phyloP scores from a whole-genome alignment of 2,113 vertebrate species.

The Clarias magur region DNA sequence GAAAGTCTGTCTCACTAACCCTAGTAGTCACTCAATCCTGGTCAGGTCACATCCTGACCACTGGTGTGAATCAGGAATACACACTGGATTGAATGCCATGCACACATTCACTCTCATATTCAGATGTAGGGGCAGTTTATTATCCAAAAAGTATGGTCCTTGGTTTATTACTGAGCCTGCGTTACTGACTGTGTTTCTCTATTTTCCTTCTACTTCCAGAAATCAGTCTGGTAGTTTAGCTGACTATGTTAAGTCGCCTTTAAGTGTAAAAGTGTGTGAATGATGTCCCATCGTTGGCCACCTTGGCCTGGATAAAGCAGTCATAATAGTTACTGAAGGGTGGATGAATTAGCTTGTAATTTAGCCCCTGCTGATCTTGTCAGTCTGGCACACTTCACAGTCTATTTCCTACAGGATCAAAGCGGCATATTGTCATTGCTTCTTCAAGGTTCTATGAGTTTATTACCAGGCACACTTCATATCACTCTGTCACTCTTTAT shows the following conservation, averaged over 20 bases:
- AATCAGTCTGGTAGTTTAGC: background rate
- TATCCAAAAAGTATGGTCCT: background rate
- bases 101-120: background rate
- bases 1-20: background rate
- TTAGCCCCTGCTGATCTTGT: background rate
- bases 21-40: background rate
- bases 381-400: background rate
- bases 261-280: background rate
- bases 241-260: background rate
- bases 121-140: background rate
- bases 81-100: background rate
- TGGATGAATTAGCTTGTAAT: background rate
- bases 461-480: slow-evolving; percentile 25
- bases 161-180: background rate
- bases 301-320: background rate
- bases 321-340: background rate
- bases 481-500: background rate
- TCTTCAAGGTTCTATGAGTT: background rate
- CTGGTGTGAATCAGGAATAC: background rate
- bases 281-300: background rate
- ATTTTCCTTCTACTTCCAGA: background rate
- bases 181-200: background rate
- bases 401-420: background rate
- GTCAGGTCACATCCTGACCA: background rate
- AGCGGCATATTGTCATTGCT: background rate